These are phyloP conservation scores for Chrysogorgia sp. DNA, from an alignment of 92 coral and sea anemone genomes.

Conservation along the genomic window DNA sequence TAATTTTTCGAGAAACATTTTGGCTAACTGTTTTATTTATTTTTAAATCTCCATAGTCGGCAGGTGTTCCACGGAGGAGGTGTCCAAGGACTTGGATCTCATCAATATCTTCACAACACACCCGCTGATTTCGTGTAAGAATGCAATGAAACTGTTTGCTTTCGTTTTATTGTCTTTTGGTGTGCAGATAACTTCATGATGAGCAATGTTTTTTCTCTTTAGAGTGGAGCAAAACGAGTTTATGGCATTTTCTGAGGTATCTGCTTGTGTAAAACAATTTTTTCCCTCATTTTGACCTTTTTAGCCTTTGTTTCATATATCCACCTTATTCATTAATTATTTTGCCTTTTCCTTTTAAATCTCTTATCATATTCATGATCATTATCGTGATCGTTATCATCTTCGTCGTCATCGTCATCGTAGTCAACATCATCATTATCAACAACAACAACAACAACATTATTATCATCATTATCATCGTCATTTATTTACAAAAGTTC, in stretches of 20 bases:
- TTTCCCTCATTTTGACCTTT: neutral
- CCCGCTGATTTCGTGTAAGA: slow-evolving; percentile 94
- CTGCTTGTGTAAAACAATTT: neutral
- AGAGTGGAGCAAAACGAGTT: slow-evolving; percentile 94
- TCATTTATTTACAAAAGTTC: too few relatives aligned
- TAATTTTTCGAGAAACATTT: neutral
- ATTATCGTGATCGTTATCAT: neutral
- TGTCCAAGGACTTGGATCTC: slow-evolving; percentile 85
- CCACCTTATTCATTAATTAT: neutral
- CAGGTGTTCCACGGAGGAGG: slow-evolving; percentile 95
- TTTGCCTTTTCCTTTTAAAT: neutral
- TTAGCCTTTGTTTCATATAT: neutral
- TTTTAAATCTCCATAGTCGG: slow-evolving; percentile 54
- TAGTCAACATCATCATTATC: too few relatives aligned
- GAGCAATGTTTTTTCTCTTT: slow-evolving; percentile 4
- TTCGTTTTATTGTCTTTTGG: neutral
- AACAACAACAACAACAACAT: too few relatives aligned
- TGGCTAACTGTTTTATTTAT: neutral
- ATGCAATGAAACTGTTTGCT: neutral
- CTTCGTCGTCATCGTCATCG: neutral
- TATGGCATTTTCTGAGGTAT: slow-evolving; percentile 97
- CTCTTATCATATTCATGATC: neutral
- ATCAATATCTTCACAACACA: slow-evolving; percentile 92
- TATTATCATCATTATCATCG: too few relatives aligned
- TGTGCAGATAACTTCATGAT: neutral